phyloP scores from a whole-genome alignment of 2,113 vertebrate genomes.

The Micronisus gabar region DNA sequence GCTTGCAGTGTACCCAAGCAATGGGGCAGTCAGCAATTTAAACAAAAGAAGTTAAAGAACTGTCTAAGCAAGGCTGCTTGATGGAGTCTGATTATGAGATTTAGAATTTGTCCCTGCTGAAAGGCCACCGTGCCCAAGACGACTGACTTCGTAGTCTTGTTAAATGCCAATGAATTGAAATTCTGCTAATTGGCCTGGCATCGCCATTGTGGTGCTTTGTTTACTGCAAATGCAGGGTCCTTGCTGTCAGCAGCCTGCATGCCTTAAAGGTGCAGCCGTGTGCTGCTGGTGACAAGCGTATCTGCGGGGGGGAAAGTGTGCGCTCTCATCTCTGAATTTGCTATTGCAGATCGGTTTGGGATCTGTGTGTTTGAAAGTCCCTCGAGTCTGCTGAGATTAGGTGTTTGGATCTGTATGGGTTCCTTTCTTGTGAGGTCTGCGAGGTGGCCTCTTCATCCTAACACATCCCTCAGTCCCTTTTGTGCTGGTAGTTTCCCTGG shows the following conservation, averaged over 20 bases:
- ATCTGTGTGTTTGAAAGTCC: not conserved
- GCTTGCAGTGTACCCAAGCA: not conserved
- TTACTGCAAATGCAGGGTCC: not conserved
- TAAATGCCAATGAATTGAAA: not conserved
- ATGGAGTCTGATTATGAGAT: not conserved
- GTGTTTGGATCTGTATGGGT: not conserved
- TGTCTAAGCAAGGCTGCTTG: not conserved
- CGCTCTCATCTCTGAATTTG: not conserved
- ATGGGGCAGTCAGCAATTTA: not conserved
- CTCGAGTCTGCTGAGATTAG: not conserved
- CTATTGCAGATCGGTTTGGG: not conserved
- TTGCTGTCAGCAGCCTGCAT: not conserved
- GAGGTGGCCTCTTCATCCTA: not conserved
- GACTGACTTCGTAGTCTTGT: not conserved
- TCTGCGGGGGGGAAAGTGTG: not conserved
- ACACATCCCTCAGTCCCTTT: accelerated
- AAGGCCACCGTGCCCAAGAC: not conserved
- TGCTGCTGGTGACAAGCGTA: accelerated
- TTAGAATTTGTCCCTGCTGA: not conserved
- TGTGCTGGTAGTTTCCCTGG: not conserved
- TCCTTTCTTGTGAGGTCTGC: not conserved
- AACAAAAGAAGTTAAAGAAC: not conserved
- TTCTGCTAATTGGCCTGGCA: not conserved
- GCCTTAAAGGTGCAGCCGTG: not conserved
- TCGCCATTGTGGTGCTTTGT: not conserved